These are phyloP conservation scores for Saimiri boliviensis DNA, from an alignment of 2,113 vertebrate genomes.

Conservation along the genomic window DNA sequence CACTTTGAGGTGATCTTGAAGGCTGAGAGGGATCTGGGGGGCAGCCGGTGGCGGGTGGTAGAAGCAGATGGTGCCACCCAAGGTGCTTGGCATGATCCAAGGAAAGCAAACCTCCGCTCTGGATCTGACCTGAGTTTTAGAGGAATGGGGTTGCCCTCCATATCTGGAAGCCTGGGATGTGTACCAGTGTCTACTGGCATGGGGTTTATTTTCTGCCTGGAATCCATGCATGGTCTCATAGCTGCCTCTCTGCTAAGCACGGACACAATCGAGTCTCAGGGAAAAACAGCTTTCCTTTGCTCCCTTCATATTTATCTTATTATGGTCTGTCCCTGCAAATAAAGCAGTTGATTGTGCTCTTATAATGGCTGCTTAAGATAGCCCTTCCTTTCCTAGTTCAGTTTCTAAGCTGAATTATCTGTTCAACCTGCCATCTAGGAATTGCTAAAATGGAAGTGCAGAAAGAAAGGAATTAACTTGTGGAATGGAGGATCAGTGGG, in stretches of 20 bases:
- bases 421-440: not conserved
- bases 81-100: not conserved
- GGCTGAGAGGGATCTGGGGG: not conserved
- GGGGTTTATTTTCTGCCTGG: not conserved
- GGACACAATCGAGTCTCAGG: not conserved
- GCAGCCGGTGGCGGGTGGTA: too few relatives aligned
- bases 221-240: not conserved
- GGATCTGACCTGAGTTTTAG: not conserved
- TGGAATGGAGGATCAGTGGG: not conserved
- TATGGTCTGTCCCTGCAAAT: not conserved
- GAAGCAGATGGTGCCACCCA: not conserved
- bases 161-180: not conserved
- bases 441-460: not conserved
- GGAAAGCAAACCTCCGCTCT: not conserved
- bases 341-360: not conserved
- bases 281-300: not conserved
- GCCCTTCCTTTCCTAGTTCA: not conserved
- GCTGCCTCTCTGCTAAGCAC: not conserved
- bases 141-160: not conserved
- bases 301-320: not conserved
- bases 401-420: not conserved
- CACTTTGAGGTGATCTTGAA: not conserved
- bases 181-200: not conserved
- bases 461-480: not conserved
- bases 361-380: not conserved